A percentile compares a stretch with the other conserved stretches of the same genome.
Conservation (phyloP, 2,797 vertebrate species). For the Phaenicophaeus curvirostris region DNA sequence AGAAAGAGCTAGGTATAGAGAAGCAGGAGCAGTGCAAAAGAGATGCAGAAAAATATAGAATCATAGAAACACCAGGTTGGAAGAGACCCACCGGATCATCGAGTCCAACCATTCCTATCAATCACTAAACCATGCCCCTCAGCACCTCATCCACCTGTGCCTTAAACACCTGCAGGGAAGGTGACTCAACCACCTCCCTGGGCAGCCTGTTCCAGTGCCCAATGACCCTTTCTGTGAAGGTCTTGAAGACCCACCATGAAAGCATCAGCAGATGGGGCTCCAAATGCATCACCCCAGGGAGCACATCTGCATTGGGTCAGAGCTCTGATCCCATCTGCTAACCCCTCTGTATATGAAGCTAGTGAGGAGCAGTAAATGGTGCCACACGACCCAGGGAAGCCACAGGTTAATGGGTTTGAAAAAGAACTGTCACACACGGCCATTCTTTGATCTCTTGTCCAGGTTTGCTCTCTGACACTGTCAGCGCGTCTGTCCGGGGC, state of each 20-base stretch:
- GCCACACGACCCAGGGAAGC: neutral
- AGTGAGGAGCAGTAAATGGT: fast-evolving
- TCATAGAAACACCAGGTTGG: too few relatives aligned
- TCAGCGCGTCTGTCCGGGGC: neutral
- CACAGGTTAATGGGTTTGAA: neutral
- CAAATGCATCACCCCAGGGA: neutral
- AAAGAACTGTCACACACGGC: neutral
- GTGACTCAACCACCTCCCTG: too few relatives aligned
- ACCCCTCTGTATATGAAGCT: fast-evolving
- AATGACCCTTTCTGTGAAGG: too few relatives aligned
- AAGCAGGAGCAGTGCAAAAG: neutral
- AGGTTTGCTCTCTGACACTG: neutral
- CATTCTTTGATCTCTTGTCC: neutral
- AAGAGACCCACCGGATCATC: too few relatives aligned
- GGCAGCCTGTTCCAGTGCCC: too few relatives aligned
- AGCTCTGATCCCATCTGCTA: neutral
- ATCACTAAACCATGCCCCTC: too few relatives aligned
- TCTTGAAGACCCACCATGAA: neutral
- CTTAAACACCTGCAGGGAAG: too few relatives aligned
- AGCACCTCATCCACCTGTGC: too few relatives aligned
- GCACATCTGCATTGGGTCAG: fast-evolving
- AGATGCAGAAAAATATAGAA: neutral
- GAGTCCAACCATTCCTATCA: too few relatives aligned
- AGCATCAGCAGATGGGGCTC: neutral
- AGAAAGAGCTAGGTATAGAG: neutral